These are phyloP conservation scores for Habropoda laboriosa DNA, from an alignment of 1,140 invertebrate genomes.

Conservation along the genomic window DNA sequence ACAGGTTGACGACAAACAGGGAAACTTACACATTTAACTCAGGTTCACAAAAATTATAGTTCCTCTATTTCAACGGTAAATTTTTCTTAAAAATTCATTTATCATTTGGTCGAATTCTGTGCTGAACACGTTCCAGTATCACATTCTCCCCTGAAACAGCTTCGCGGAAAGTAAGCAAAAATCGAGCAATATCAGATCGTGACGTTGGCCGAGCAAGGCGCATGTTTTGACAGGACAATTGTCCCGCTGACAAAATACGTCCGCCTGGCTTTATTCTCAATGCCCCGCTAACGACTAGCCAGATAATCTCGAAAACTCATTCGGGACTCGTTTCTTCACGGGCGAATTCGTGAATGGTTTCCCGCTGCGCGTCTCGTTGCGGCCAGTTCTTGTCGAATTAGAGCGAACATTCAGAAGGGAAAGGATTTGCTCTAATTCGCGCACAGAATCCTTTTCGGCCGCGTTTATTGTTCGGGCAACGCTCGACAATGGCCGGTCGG, in stretches of 20 bases:
- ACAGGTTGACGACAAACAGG: too few species aligned
- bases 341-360: constrained; percentile 57
- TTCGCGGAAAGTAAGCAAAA: too few species aligned
- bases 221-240: constrained; percentile 60
- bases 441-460: constrained; percentile 53
- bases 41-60: too few species aligned
- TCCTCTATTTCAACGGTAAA: too few species aligned
- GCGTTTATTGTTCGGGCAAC: constrained; percentile 50
- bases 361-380: constrained; percentile 64
- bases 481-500: constrained; percentile 59
- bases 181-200: too few species aligned
- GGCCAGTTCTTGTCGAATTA: constrained; percentile 59
- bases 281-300: constrained; percentile 45
- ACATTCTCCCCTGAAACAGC: too few species aligned
- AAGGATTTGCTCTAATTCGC: constrained; percentile 70
- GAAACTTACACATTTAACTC: too few species aligned
- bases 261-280: constrained; percentile 61
- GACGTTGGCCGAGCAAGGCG: neutral
- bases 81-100: too few species aligned
- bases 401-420: constrained; percentile 57
- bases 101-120: too few species aligned
- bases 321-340: constrained; percentile 64
- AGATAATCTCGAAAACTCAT: constrained; percentile 68
- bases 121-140: too few species aligned
- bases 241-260: constrained; percentile 65